A percentile compares a stretch with the other conserved stretches of the same genome.
Evolutionary conservation across 1,140 invertebrate genomes (phyloP).

Genomic region (Penaeus indicus): DNA sequence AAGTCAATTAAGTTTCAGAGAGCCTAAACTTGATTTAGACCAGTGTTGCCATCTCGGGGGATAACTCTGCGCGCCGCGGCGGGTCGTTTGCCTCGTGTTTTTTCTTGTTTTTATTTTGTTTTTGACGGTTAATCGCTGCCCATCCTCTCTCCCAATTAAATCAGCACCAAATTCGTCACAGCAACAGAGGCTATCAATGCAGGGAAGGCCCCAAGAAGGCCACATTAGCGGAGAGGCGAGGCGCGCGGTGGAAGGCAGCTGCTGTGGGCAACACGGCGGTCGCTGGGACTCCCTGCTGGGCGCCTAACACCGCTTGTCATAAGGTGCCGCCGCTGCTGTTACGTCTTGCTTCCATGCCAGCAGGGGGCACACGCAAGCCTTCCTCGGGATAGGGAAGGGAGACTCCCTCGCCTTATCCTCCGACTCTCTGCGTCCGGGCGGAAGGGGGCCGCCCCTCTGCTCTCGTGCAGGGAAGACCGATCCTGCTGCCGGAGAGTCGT

Average conservation of each 20-base stretch:
- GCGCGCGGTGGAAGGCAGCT: neutral
- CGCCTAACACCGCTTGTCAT: slow-evolving; percentile 61
- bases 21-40: slow-evolving; percentile 58
- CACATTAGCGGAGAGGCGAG: neutral
- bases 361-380: slow-evolving; percentile 44
- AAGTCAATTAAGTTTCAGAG: slow-evolving; percentile 50
- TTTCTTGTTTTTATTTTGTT: neutral
- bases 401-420: too few species aligned
- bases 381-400: neutral
- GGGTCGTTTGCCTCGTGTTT: neutral
- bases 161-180: too few species aligned
- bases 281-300: slow-evolving; percentile 52
- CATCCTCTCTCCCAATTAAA: too few species aligned
- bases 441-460: too few species aligned
- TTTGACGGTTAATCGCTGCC: too few species aligned
- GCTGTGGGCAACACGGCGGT: slow-evolving; percentile 42
- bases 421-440: too few species aligned
- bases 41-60: slow-evolving; percentile 27
- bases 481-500: too few species aligned
- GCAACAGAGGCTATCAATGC: too few species aligned
- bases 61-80: neutral
- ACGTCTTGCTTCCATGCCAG: slow-evolving; percentile 58
- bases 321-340: slow-evolving; percentile 54
- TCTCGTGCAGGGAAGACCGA: too few species aligned
- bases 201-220: too few species aligned